phyloP scores from a whole-genome alignment of 1,140 invertebrate species.

The Papilio polyxenes region DNA sequence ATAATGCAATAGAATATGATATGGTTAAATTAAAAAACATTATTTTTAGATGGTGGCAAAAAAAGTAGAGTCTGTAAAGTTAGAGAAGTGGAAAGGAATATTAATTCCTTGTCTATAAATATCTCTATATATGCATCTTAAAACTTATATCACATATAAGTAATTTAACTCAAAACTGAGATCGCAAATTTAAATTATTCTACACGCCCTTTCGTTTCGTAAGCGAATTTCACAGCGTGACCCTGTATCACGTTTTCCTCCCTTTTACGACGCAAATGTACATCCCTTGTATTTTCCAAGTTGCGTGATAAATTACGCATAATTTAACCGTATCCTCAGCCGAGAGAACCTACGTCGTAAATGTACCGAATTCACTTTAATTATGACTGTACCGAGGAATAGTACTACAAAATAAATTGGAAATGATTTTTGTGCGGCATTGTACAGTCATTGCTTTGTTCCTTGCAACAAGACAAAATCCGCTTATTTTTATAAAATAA shows the following conservation, averaged over 20 bases:
- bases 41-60: neutral
- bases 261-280: slow-evolving; percentile 19
- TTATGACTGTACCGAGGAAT: neutral
- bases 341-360: slow-evolving; percentile 7
- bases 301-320: slow-evolving; percentile 20
- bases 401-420: neutral
- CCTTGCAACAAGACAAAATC: no score
- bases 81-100: no score
- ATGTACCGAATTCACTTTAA: slow-evolving; percentile 18
- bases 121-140: no score
- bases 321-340: slow-evolving; percentile 24
- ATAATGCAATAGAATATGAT: neutral
- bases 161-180: neutral
- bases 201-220: neutral
- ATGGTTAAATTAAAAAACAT: neutral
- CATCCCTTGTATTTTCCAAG: slow-evolving; percentile 14
- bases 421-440: slow-evolving; percentile 2
- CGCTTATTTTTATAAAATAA: no score
- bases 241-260: slow-evolving; percentile 11
- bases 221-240: neutral
- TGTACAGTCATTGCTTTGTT: neutral
- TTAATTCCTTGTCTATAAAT: no score
- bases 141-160: no score
- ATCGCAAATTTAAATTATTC: neutral
- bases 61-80: no score